Percentiles rank a stretch among this genome's conserved stretches.
phyloP scores from a whole-genome alignment of 2,113 vertebrate genomes.

The Morone chrysops region DNA sequence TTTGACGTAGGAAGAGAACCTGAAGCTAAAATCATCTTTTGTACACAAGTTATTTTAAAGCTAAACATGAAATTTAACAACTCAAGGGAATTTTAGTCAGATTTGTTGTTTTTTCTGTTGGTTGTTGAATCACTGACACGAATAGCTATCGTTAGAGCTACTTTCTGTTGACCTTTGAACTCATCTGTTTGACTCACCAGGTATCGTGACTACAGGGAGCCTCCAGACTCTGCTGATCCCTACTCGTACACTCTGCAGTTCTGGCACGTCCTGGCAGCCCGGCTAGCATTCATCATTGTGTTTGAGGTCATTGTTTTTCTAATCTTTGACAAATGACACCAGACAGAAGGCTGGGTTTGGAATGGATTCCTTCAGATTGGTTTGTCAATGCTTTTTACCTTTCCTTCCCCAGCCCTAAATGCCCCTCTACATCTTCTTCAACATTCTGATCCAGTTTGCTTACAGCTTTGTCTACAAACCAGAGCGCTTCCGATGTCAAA shows the following conservation, averaged over 20 bases:
- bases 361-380: conserved; percentile 2
- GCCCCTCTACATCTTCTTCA: neutral
- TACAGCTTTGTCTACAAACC: too few species aligned
- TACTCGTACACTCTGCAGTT: conserved; percentile 95
- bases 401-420: neutral
- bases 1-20: too few species aligned
- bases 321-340: conserved; percentile 18
- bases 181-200: conserved; percentile 70
- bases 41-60: too few species aligned
- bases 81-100: neutral
- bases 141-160: neutral
- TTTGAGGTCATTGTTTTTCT: conserved; percentile 89
- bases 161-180: conserved; percentile 27
- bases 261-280: conserved; percentile 96
- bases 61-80: neutral
- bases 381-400: conserved; percentile 18
- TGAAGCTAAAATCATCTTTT: too few species aligned
- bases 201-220: conserved; percentile 94
- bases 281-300: conserved; percentile 96
- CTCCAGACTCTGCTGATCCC: conserved; percentile 88
- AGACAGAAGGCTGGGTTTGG: neutral
- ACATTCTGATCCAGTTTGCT: neutral
- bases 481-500: too few species aligned
- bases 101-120: neutral
- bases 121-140: neutral